Evolutionary conservation across 2,113 vertebrate genomes (phyloP).

Genomic region (Crypturellus undulatus): DNA sequence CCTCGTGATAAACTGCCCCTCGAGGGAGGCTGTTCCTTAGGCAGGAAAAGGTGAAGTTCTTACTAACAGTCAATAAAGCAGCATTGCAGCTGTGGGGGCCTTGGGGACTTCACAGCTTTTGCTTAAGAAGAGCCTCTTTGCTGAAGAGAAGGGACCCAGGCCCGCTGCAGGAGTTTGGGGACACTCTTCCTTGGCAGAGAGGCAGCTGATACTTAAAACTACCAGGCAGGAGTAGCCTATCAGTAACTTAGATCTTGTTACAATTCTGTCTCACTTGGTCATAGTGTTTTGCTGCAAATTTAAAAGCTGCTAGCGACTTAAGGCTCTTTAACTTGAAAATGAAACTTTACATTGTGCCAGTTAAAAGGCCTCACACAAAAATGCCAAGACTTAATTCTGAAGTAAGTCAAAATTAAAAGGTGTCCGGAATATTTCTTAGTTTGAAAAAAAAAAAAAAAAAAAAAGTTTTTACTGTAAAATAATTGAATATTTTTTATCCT

Average conservation of each 20-base stretch:
- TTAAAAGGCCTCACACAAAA: not conserved
- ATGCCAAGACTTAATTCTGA: not conserved
- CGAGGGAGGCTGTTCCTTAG: not conserved
- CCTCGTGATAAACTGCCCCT: too few species aligned
- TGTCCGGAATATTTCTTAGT: fast-evolving
- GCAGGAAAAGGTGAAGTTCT: fast-evolving
- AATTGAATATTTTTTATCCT: not conserved
- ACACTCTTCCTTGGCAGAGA: not conserved
- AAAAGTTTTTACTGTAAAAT: not conserved
- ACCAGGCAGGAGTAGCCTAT: not conserved
- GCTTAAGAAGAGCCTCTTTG: not conserved
- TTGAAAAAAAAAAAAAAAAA: not conserved
- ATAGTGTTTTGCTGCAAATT: not conserved
- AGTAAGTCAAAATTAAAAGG: not conserved
- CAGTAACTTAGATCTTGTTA: not conserved
- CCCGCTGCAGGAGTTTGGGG: fast-evolving
- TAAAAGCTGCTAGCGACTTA: not conserved
- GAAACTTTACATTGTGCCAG: not conserved
- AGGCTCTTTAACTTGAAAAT: not conserved
- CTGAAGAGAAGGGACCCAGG: not conserved
- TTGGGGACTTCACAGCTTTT: too few species aligned
- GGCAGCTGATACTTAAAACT: not conserved
- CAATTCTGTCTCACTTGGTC: fast-evolving
- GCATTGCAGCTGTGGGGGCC: fast-evolving
- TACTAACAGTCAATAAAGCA: not conserved